phyloP scores from a whole-genome alignment of 1,140 invertebrate species.

The Parapsyche elsis region DNA sequence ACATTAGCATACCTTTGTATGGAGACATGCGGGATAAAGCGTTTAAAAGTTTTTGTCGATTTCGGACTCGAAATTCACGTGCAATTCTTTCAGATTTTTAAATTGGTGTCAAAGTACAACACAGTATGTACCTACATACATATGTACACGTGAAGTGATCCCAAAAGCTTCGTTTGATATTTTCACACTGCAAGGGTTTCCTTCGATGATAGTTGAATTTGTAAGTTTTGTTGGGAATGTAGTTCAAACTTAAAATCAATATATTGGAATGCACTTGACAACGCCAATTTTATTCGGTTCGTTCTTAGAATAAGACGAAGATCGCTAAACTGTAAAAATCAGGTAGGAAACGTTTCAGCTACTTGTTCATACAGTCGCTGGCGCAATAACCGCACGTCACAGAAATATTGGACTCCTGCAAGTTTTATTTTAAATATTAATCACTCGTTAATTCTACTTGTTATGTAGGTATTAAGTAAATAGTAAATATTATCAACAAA shows the following conservation, averaged over 20 bases:
- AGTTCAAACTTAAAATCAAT: background rate
- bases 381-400: background rate
- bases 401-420: too few relatives aligned
- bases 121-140: background rate
- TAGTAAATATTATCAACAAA: too few relatives aligned
- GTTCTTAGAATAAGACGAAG: constrained; percentile 35
- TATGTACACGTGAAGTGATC: background rate
- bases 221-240: background rate
- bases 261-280: constrained; percentile 25
- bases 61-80: background rate
- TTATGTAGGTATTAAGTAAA: too few relatives aligned
- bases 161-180: too few relatives aligned
- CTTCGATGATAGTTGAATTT: too few relatives aligned
- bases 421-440: too few relatives aligned
- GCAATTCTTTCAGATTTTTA: background rate
- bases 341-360: constrained; percentile 32
- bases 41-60: constrained; percentile 3
- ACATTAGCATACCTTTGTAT: constrained; percentile 37
- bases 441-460: too few relatives aligned
- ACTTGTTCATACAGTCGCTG: background rate
- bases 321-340: constrained; percentile 40
- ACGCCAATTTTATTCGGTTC: constrained; percentile 33
- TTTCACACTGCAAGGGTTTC: too few relatives aligned
- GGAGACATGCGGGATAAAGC: constrained; percentile 29
- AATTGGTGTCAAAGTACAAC: background rate